phyloP scores from a whole-genome alignment of 2,888 invertebrate genomes.

The Euzophera pinguis region DNA sequence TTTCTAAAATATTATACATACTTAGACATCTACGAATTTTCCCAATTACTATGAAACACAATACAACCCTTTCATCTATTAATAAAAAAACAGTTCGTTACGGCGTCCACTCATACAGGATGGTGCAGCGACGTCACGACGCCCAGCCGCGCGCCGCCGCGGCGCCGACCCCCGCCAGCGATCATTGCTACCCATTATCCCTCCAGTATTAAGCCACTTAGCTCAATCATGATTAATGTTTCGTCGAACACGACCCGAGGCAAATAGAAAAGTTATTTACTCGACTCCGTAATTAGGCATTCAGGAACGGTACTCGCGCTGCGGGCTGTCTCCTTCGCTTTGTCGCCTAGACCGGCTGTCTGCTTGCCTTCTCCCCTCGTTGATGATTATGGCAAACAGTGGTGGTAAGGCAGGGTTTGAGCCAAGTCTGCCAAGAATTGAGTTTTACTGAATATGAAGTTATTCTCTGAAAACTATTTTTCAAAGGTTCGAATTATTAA shows the following conservation, averaged over 20 bases:
- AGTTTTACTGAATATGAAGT: background rate
- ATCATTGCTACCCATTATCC: slow-evolving; percentile 77
- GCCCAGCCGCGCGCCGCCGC: slow-evolving; percentile 58
- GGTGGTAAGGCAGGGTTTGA: background rate
- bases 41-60: background rate
- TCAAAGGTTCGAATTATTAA: no score
- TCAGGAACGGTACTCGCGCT: slow-evolving; percentile 67
- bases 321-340: slow-evolving; percentile 62
- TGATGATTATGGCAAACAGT: slow-evolving; percentile 24
- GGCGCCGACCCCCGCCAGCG: slow-evolving; percentile 73
- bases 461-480: no score
- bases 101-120: slow-evolving; percentile 17
- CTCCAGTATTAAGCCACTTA: slow-evolving; percentile 80
- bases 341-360: slow-evolving; percentile 66
- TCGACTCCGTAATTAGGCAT: slow-evolving; percentile 76
- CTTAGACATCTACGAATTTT: background rate
- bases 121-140: slow-evolving; percentile 39
- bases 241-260: slow-evolving; percentile 71
- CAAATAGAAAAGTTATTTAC: slow-evolving; percentile 79
- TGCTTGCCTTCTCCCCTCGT: slow-evolving; percentile 27
- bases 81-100: slow-evolving; percentile 11
- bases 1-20: no score
- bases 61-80: slow-evolving; percentile 1
- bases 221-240: slow-evolving; percentile 81
- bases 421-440: background rate